These are phyloP conservation scores for Ctenodactylus gundi DNA, from an alignment of 2,113 vertebrate genomes.

Conservation along the genomic window DNA sequence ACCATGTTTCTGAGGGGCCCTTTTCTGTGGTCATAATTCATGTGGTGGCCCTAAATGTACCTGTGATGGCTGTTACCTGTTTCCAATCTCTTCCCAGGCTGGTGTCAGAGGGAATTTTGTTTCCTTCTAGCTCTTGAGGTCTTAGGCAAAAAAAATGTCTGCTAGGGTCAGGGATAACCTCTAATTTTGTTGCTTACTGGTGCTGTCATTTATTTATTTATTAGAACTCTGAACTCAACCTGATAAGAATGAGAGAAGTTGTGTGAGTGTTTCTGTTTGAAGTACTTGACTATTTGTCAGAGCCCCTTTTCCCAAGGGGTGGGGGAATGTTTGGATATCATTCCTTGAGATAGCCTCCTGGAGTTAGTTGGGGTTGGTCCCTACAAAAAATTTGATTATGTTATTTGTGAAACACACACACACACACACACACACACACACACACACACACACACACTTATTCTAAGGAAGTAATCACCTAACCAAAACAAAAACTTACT, in stretches of 20 bases:
- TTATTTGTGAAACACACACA: neutral
- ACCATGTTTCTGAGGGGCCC: neutral
- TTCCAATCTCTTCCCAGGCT: neutral
- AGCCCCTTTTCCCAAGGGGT: neutral
- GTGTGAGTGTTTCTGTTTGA: neutral
- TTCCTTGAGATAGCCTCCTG: neutral
- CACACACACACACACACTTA: neutral
- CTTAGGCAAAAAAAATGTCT: neutral
- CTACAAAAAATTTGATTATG: neutral
- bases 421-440: neutral
- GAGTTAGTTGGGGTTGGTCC: neutral
- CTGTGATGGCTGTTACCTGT: neutral
- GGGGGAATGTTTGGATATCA: neutral
- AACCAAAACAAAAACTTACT: constrained; percentile 1
- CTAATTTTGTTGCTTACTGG: neutral
- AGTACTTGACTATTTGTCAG: neutral
- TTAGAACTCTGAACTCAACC: neutral
- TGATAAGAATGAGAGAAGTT: neutral
- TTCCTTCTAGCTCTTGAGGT: neutral
- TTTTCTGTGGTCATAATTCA: neutral
- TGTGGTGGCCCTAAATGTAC: neutral
- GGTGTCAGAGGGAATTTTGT: neutral
- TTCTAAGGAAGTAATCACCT: neutral
- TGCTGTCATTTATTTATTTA: neutral
- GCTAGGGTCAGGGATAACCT: neutral